phyloP scores from a whole-genome alignment of 2,888 invertebrate genomes.

The Acanthoscelides obtectus region DNA sequence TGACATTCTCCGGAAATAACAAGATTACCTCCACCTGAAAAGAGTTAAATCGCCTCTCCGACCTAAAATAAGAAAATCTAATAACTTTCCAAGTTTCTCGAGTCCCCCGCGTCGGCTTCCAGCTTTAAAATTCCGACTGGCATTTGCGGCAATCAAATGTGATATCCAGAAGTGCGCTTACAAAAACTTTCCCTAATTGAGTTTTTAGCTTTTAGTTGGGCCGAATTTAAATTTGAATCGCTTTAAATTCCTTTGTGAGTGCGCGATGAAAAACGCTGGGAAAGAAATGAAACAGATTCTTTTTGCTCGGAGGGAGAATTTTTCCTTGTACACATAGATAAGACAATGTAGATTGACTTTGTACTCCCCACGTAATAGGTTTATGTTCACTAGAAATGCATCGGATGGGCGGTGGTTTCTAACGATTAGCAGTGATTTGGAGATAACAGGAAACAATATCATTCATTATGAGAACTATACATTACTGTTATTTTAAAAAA shows the following conservation, averaged over 20 bases:
- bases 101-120: neutral
- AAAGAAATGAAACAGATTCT: neutral
- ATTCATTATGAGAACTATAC: no score
- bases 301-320: neutral
- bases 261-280: slow-evolving; percentile 5
- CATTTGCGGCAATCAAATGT: slow-evolving; percentile 15
- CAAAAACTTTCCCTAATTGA: slow-evolving; percentile 10
- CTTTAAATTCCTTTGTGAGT: slow-evolving; percentile 14
- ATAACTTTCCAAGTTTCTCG: neutral
- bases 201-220: slow-evolving; percentile 8
- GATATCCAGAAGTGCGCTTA: slow-evolving; percentile 6
- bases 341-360: no score
- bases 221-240: slow-evolving; percentile 16
- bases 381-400: no score
- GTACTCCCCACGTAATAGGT: no score
- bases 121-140: slow-evolving; percentile 13
- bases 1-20: neutral
- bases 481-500: no score
- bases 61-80: neutral
- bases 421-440: no score
- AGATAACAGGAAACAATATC: no score
- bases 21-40: neutral
- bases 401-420: no score
- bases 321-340: no score
- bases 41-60: neutral